Evolutionary conservation across 2,113 vertebrate genomes (phyloP).

Genomic region (Ochotona princeps): DNA sequence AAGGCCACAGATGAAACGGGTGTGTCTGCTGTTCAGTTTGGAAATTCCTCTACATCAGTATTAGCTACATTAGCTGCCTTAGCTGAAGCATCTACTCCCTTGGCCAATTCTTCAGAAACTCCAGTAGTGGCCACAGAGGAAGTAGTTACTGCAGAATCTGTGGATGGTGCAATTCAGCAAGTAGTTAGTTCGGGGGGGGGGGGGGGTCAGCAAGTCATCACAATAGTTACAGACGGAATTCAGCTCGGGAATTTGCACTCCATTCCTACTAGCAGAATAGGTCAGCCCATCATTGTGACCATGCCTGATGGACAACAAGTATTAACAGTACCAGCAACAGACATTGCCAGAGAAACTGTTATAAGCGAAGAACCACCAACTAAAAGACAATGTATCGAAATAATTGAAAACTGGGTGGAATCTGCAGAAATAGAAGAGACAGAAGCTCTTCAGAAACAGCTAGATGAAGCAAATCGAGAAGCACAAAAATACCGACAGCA

Average conservation of each 20-base stretch:
- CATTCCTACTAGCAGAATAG: slow-evolving; percentile 89
- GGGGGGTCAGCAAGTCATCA: slow-evolving; percentile 94
- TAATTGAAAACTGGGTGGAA: slow-evolving; percentile 91
- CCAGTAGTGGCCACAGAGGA: slow-evolving; percentile 92
- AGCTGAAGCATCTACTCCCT: slow-evolving; percentile 92
- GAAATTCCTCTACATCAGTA: slow-evolving; percentile 92
- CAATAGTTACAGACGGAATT: slow-evolving; percentile 93
- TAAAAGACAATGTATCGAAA: slow-evolving; percentile 92
- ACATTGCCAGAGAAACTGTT: slow-evolving; percentile 94
- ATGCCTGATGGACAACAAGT: slow-evolving; percentile 96
- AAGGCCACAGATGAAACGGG: slow-evolving; percentile 88
- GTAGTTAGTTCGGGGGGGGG: slow-evolving; percentile 94
- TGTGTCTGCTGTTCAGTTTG: slow-evolving; percentile 92
- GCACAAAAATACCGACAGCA: slow-evolving; percentile 93
- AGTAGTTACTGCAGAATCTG: slow-evolving; percentile 92
- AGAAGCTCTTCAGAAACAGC: slow-evolving; percentile 93
- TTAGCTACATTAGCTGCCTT: slow-evolving; percentile 92
- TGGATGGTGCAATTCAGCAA: slow-evolving; percentile 94
- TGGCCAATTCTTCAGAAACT: slow-evolving; percentile 91
- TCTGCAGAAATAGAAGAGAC: slow-evolving; percentile 93
- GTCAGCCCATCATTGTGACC: slow-evolving; percentile 93
- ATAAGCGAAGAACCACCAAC: slow-evolving; percentile 91
- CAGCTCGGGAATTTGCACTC: slow-evolving; percentile 93
- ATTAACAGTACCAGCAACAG: slow-evolving; percentile 93
- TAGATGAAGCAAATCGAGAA: slow-evolving; percentile 94